These are phyloP conservation scores for Sardina pilchardus DNA, from an alignment of 2,113 vertebrate genomes.

Conservation along the genomic window DNA sequence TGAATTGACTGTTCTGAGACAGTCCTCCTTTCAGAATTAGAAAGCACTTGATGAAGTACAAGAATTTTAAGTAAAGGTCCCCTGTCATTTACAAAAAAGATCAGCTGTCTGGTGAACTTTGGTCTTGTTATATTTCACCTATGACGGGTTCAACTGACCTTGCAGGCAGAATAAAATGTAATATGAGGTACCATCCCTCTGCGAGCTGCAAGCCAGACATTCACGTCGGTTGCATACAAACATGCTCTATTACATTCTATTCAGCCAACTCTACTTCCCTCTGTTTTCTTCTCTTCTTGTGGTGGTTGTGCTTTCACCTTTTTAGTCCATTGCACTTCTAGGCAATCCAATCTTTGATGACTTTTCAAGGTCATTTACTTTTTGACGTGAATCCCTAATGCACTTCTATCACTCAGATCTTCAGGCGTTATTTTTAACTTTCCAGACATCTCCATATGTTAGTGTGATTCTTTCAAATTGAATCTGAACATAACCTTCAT, in stretches of 20 bases:
- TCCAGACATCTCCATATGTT: too few species aligned
- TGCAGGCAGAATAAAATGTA: not conserved
- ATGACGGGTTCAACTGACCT: not conserved
- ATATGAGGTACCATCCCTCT: not conserved
- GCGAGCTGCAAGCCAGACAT: not conserved
- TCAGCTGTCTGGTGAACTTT: not conserved
- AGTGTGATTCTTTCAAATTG: not conserved
- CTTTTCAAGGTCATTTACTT: not conserved
- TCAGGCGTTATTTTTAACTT: too few species aligned
- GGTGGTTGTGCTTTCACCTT: not conserved
- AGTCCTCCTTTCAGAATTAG: not conserved
- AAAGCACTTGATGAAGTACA: constrained; percentile 11
- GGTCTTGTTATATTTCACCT: not conserved
- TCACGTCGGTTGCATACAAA: not conserved
- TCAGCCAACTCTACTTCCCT: not conserved
- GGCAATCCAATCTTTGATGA: not conserved
- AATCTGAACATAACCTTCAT: not conserved
- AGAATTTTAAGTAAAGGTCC: not conserved
- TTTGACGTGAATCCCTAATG: not conserved
- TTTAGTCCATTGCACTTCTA: not conserved
- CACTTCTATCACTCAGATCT: too few species aligned
- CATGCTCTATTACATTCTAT: not conserved
- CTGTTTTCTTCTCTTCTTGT: not conserved
- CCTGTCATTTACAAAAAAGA: not conserved
- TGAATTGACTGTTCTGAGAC: not conserved